Evolutionary conservation across 2,888 invertebrate genomes (phyloP).

Genomic region (Troglohyphantes excavatus): DNA sequence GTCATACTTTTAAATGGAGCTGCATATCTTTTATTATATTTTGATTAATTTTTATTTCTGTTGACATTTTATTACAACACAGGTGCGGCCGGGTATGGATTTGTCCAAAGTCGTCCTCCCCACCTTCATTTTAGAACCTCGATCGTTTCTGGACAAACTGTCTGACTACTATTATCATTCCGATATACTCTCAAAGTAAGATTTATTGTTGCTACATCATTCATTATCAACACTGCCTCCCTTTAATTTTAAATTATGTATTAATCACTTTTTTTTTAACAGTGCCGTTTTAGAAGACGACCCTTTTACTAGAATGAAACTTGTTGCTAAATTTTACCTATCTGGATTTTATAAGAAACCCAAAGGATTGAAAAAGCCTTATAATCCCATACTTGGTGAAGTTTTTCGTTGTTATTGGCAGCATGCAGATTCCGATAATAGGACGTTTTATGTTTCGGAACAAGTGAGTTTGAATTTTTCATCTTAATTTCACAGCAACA

Average conservation of each 20-base stretch:
- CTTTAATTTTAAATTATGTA: background rate
- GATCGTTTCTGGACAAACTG: conserved; percentile 96
- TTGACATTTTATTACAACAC: too few relatives aligned
- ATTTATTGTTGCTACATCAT: background rate
- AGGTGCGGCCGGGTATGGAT: conserved; percentile 97
- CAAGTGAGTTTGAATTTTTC: too few relatives aligned
- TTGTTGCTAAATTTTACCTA: conserved; percentile 94
- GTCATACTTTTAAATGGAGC: too few relatives aligned
- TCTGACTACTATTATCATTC: conserved; percentile 97
- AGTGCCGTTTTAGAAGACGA: conserved; percentile 93
- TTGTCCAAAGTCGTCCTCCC: conserved; percentile 95
- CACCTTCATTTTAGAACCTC: conserved; percentile 95
- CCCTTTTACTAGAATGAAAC: conserved; percentile 94
- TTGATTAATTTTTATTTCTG: conserved; percentile 23
- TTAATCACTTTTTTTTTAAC: conserved; percentile 80
- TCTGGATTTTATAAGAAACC: conserved; percentile 97
- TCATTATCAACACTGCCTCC: background rate
- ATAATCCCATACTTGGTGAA: conserved; percentile 96
- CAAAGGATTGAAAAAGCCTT: conserved; percentile 96
- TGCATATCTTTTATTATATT: too few relatives aligned
- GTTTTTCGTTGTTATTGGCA: conserved; percentile 95
- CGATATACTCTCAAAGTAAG: conserved; percentile 91
- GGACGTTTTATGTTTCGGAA: conserved; percentile 95
- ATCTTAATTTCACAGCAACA: too few relatives aligned
- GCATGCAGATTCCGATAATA: conserved; percentile 88